phyloP scores from a whole-genome alignment of 2,797 vertebrate genomes.

The Siniperca scherzeri region DNA sequence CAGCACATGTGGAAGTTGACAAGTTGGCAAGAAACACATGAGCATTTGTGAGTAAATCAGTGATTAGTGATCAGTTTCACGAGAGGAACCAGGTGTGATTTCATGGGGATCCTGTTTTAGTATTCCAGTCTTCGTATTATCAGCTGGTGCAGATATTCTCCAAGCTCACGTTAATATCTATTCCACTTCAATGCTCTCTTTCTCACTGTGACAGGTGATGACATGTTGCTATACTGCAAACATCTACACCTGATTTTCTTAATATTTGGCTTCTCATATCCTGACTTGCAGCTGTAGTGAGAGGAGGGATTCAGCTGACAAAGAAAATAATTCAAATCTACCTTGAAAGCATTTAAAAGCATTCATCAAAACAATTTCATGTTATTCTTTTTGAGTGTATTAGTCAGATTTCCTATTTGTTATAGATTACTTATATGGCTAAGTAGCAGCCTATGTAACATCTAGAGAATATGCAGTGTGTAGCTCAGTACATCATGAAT shows the following conservation, averaged over 20 bases:
- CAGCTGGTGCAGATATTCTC: conserved; percentile 10
- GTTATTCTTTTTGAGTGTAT: conserved; percentile 1
- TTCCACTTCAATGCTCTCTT: background rate
- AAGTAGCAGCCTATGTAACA: background rate
- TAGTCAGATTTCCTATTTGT: background rate
- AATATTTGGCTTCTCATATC: conserved; percentile 3
- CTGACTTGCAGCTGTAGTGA: conserved; percentile 1
- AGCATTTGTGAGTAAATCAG: conserved; percentile 30
- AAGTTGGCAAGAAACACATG: conserved; percentile 14
- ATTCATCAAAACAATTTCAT: background rate
- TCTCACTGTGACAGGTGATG: conserved; percentile 2
- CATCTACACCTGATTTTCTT: conserved; percentile 12
- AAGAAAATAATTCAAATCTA: background rate
- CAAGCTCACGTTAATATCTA: background rate
- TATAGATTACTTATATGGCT: background rate
- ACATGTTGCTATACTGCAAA: conserved; percentile 17
- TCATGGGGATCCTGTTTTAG: conserved; percentile 34
- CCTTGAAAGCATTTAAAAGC: background rate
- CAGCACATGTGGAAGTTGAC: conserved; percentile 19
- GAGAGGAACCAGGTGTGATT: conserved; percentile 30
- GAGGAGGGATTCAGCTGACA: conserved; percentile 11
- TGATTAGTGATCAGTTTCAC: conserved; percentile 20
- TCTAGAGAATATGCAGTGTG: background rate
- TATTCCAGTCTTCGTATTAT: conserved; percentile 22
- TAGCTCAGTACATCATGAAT: conserved; percentile 4